These are phyloP conservation scores for Gisinianus flammeolus DNA, from an alignment of 2,888 invertebrate genomes.

Conservation along the genomic window DNA sequence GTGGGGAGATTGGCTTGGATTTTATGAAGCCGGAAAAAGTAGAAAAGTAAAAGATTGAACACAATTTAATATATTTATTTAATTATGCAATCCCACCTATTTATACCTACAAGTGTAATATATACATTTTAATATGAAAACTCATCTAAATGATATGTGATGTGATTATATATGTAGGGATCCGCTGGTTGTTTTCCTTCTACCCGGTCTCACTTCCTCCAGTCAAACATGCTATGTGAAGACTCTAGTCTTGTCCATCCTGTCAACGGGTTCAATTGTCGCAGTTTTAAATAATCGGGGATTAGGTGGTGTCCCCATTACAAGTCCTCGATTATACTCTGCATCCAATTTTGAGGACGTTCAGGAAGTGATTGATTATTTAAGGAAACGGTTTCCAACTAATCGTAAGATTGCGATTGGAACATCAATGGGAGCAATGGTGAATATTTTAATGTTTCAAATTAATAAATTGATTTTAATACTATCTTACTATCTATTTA, in stretches of 20 bases:
- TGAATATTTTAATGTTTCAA: no score
- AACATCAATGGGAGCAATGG: slow-evolving; percentile 82
- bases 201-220: slow-evolving; percentile 77
- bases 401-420: slow-evolving; percentile 77
- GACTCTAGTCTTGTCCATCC: slow-evolving; percentile 73
- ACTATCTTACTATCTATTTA: no score
- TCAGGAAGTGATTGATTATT: slow-evolving; percentile 73
- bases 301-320: slow-evolving; percentile 73
- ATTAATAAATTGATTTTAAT: no score
- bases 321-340: slow-evolving; percentile 83
- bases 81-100: no score
- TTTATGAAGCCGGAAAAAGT: slow-evolving; percentile 66
- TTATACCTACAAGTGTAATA: neutral
- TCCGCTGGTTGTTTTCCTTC: neutral
- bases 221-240: slow-evolving; percentile 81
- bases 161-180: neutral
- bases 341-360: slow-evolving; percentile 84
- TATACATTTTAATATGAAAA: no score
- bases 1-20: slow-evolving; percentile 70
- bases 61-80: no score
- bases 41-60: slow-evolving; percentile 4
- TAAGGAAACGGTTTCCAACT: slow-evolving; percentile 67
- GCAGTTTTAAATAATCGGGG: slow-evolving; percentile 82
- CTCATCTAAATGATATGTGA: no score
- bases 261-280: slow-evolving; percentile 69